These are phyloP conservation scores for Stomatorhinus walkeri DNA, from an alignment of 2,797 vertebrate species.

Conservation along the genomic window DNA sequence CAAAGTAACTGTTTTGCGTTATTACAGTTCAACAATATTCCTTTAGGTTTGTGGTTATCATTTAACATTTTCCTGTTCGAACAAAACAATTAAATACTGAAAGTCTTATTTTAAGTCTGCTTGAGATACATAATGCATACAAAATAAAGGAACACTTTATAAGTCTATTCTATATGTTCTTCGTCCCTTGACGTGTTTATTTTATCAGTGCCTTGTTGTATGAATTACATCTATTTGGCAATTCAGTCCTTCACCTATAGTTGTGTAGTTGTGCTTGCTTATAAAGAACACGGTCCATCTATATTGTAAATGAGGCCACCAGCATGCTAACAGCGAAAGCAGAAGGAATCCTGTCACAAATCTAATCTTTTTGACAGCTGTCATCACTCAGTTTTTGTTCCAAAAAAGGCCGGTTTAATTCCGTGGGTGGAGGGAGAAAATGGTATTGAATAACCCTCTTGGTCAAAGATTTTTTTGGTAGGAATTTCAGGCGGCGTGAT, in stretches of 20 bases:
- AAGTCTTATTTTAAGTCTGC: not conserved
- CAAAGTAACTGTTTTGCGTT: not conserved
- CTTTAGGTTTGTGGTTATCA: not conserved
- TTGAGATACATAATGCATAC: not conserved
- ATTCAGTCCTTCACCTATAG: not conserved
- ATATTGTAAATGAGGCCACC: not conserved
- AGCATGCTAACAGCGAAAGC: constrained; percentile 43
- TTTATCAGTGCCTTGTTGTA: not conserved
- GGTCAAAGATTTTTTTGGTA: constrained; percentile 81
- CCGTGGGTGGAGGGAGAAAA: constrained; percentile 72
- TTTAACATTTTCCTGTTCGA: not conserved
- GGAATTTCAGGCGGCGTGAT: constrained; percentile 89
- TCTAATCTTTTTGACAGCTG: constrained; percentile 57
- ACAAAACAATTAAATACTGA: not conserved
- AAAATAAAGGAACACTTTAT: not conserved
- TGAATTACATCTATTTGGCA: not conserved
- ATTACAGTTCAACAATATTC: not conserved
- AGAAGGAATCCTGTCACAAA: constrained; percentile 48
- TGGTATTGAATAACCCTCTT: constrained; percentile 88
- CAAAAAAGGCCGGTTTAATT: constrained; percentile 58
- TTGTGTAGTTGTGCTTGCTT: not conserved
- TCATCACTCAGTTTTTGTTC: constrained; percentile 54
- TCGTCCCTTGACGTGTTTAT: not conserved
- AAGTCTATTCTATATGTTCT: not conserved
- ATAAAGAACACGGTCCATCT: not conserved